Base-by-base conservation (phyloP, 2,797 vertebrate genomes). In the Distichodus sexfasciatus region DNA sequence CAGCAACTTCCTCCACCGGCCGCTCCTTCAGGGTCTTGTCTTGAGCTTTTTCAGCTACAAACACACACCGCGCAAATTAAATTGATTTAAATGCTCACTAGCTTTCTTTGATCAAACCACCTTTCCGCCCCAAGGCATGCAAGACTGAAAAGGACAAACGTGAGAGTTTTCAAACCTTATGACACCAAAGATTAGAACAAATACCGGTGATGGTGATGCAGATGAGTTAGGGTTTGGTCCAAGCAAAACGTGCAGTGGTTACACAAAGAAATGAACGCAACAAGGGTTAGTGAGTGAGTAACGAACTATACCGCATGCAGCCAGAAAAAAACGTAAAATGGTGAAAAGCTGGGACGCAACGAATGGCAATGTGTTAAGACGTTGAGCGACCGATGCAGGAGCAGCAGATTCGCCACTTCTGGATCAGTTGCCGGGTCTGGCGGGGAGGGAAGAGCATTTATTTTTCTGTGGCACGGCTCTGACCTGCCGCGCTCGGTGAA, bases 1-100 rank as follows among this genome's bases (percentile, higher is more conserved):
- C 92, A 0, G 93, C 81, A 63, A 98, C 95, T 81, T 96, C 95
- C 69, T 97, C 94, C 2, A 90, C 88, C 0, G 95, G 87, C 6
- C 95, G 88, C 71, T 97, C 96, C 71, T 89, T 93, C 35, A 95
- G 0, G 35, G 75, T 75, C 0, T 67, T 31, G 14, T 84, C 64
- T 35, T 87, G 84, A 0, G 63, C 66, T 64, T 87, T 83, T 31
- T 82, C 79, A 67, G 40, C 78, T 79, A 66, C 46, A 69, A 67
- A 65, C 19, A 78, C 67, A 72, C 1, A 74, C 11, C 36, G 59
- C 59, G 64, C 44, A 59, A 17, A 55, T 28, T 41, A 24, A 47
- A 23, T 19, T 47, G 4, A 7, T 44, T 41, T 50, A 53, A 50
- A 58, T 40, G 68, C 14, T 51, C 24, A 14, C 21, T 6, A n/a